Evolutionary conservation across 2,888 invertebrate genomes (phyloP), one percentile per base, ranked within the genome.

Genomic region (Micoletzkya japonica): DNA sequence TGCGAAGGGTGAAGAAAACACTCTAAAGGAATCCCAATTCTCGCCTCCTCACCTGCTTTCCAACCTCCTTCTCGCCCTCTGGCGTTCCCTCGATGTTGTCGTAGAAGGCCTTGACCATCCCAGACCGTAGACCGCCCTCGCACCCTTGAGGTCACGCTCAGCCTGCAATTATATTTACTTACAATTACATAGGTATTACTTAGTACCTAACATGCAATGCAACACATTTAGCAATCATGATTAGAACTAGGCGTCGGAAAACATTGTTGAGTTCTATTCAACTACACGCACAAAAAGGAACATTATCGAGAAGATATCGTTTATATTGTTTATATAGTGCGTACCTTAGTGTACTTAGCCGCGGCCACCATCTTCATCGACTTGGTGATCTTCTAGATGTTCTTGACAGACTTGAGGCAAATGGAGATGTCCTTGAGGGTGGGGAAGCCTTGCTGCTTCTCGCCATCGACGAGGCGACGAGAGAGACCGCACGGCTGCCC

Each of bases 291-390:
- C n/a, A n/a, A n/a, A 26, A 63, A n/a, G 26, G 52, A 52, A 24
- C 26, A 24, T 36, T 3, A 28, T 24, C 20, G 17, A 39, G 7
- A 54, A 26, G 44, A n/a, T 2, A 32, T 14, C 1, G 2, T 30
- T n/a, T 7, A 50, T 10, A 20, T 44, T 28, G 20, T n/a, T n/a
- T n/a, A n/a, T n/a, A n/a, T n/a, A n/a, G 36, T 4, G 28, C 17
- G 39, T 17, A 70, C 70, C 70, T 80, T 82, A 54, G 93, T 90
- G 87, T 94, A 99, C 86, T 93, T 93, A 71, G 89, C 89, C 73
- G 90, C 90, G 70, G 90, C 90, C 90, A 97, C 97, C 97, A 99
- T 98, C 90, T 99, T 98, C 98, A 99, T 99, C 86, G 96, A 96
- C 87, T 98, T 94, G 79, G 98, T 99, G 88, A 99, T 99, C 88